phyloP scores from a whole-genome alignment of 2,797 vertebrate genomes.

The Bucorvus abyssinicus region DNA sequence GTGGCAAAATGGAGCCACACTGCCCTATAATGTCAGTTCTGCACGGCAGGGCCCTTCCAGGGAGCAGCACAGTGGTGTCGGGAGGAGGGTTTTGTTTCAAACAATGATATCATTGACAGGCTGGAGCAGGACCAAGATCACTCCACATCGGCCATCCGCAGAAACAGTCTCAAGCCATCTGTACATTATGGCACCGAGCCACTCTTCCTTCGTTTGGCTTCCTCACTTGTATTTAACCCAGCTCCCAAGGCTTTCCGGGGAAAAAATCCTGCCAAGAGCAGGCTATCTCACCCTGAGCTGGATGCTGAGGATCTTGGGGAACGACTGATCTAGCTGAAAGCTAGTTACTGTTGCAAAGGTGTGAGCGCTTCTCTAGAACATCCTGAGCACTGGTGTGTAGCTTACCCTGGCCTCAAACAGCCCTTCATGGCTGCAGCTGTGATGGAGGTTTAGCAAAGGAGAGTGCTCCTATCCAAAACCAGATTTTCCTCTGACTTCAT shows the following conservation, averaged over 20 bases:
- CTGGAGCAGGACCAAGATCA: neutral
- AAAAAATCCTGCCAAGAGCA: slow-evolving; percentile 69
- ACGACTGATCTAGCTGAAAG: neutral
- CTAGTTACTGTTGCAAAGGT: neutral
- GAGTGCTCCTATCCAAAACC: neutral
- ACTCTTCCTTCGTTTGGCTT: slow-evolving; percentile 42
- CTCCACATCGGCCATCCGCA: slow-evolving; percentile 27
- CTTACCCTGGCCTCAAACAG: neutral
- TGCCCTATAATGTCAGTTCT: neutral
- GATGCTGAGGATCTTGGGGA: neutral
- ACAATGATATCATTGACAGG: slow-evolving; percentile 74
- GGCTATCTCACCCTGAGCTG: neutral
- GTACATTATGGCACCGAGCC: slow-evolving; percentile 70
- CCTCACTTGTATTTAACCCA: neutral
- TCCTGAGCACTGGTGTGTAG: neutral
- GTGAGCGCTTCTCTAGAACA: neutral
- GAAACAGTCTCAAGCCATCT: slow-evolving; percentile 72
- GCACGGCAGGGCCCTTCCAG: neutral
- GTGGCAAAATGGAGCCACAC: neutral
- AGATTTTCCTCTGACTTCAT: neutral
- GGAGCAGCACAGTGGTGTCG: neutral
- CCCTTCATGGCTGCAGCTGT: neutral
- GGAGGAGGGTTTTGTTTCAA: slow-evolving; percentile 37
- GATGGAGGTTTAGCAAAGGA: neutral
- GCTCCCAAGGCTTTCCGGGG: slow-evolving; percentile 73